Evolutionary conservation across 2,888 invertebrate species (phyloP).

Genomic region (Phengaris arion): DNA sequence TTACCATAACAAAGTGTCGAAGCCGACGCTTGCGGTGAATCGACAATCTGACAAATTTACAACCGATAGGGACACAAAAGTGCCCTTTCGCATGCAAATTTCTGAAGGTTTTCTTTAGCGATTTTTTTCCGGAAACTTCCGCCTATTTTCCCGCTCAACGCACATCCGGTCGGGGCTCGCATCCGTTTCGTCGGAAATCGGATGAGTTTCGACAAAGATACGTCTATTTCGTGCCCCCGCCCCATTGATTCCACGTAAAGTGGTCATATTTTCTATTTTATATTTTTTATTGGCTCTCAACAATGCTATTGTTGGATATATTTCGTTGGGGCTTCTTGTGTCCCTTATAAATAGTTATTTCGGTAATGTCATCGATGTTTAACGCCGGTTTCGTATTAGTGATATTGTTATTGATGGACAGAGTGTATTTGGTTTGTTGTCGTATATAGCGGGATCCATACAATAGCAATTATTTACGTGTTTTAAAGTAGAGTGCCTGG

Average conservation of each 20-base stretch:
- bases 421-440: not conserved
- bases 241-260: slow-evolving; percentile 48
- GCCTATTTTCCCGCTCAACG: slow-evolving; percentile 77
- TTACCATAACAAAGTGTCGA: slow-evolving; percentile 76
- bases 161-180: slow-evolving; percentile 66
- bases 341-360: slow-evolving; percentile 25
- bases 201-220: slow-evolving; percentile 48
- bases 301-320: slow-evolving; percentile 43
- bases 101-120: slow-evolving; percentile 61
- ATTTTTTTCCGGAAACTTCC: slow-evolving; percentile 72
- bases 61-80: slow-evolving; percentile 73
- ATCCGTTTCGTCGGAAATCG: slow-evolving; percentile 70
- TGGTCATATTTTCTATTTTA: slow-evolving; percentile 64
- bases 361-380: slow-evolving; percentile 18
- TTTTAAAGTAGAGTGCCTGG: not conserved
- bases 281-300: slow-evolving; percentile 63
- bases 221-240: slow-evolving; percentile 39
- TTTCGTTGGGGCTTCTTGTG: slow-evolving; percentile 32
- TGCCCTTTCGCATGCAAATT: slow-evolving; percentile 77
- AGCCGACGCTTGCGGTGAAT: slow-evolving; percentile 62
- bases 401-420: slow-evolving; percentile 14
- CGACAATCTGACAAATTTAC: slow-evolving; percentile 77
- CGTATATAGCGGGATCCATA: not conserved
- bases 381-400: slow-evolving; percentile 26
- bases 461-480: not conserved